Base-by-base conservation (phyloP, 1,140 invertebrate genomes). In the Oncopodura yosiiana region DNA sequence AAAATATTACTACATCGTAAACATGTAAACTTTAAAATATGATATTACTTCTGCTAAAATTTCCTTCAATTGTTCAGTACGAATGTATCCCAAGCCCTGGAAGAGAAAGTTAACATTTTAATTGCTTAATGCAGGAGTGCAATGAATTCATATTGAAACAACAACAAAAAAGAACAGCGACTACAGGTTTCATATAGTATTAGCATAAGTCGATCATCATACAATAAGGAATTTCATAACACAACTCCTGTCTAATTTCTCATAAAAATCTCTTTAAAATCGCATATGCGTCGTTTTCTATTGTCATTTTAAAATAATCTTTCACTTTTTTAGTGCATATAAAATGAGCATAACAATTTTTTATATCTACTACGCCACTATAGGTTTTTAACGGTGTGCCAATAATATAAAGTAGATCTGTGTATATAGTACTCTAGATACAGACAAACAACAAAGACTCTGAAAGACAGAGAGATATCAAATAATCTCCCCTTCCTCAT, bases 41-140 rank as follows among this genome's bases (percentile, higher is more conserved):
- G n/a, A n/a, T n/a, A n/a, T n/a, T n/a, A n/a, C n/a, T n/a, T 76
- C 75, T 45, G 72, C 60, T 18, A 76, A 60, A 56, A 76, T 77
- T 60, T 77, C 74, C 42, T 74, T 68, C 19, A 76, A 63, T 38
- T 72, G 69, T 68, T n/a, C n/a, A n/a, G 76, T 75, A 49, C 73
- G 73, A 53, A 75, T 75, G 66, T 75, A 75, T 23, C 73, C 73
- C 43, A 75, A 74, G 24, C 73, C 75, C 68, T 42, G 1, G 38
- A 32, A 36, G 18, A 3, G 12, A 14, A 27, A 34, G 32, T 34
- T 9, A n/a, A 34, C 32, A 9, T 34, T 9, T 34, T n/a, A 34
- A n/a, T 34, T 8, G n/a, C n/a, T n/a, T n/a, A n/a, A n/a, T n/a
- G n/a, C n/a, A n/a, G n/a, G n/a, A n/a, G n/a, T n/a, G n/a, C n/a